phyloP scores from a whole-genome alignment of 2,888 invertebrate species.

The Andrena camellia region DNA sequence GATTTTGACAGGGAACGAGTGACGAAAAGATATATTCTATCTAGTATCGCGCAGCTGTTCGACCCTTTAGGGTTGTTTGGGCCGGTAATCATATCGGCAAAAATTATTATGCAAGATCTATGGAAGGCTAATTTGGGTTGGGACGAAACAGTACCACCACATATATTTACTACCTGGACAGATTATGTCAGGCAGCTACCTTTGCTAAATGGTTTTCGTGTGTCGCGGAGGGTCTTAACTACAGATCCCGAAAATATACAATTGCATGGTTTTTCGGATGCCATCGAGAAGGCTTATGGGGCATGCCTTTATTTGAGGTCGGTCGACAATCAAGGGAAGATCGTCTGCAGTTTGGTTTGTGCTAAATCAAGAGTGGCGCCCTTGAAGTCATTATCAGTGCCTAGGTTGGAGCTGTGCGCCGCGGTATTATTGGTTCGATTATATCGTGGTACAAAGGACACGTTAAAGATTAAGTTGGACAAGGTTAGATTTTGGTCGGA shows the following conservation, averaged over 20 bases:
- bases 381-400: not conserved
- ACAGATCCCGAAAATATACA: not conserved
- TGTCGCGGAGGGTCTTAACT: not conserved
- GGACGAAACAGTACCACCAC: slow-evolving; percentile 15
- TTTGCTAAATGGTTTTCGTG: not conserved
- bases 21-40: slow-evolving; percentile 16
- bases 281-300: not conserved
- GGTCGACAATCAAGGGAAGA: not conserved
- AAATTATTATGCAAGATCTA: slow-evolving; percentile 19
- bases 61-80: slow-evolving; percentile 22
- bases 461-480: not conserved
- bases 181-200: not conserved
- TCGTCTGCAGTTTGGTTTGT: too few species aligned
- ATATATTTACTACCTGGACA: not conserved
- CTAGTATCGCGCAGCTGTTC: slow-evolving; percentile 7
- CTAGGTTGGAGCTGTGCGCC: slow-evolving; percentile 15
- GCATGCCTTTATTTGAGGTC: not conserved
- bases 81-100: not conserved
- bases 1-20: too few species aligned
- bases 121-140: slow-evolving; percentile 19
- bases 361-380: too few species aligned
- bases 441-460: not conserved
- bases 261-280: slow-evolving; percentile 13
- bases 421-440: not conserved
- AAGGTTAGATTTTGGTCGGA: slow-evolving; percentile 8